phyloP scores from a whole-genome alignment of 2,113 vertebrate species.

The Chaetorhynchus papuensis region DNA sequence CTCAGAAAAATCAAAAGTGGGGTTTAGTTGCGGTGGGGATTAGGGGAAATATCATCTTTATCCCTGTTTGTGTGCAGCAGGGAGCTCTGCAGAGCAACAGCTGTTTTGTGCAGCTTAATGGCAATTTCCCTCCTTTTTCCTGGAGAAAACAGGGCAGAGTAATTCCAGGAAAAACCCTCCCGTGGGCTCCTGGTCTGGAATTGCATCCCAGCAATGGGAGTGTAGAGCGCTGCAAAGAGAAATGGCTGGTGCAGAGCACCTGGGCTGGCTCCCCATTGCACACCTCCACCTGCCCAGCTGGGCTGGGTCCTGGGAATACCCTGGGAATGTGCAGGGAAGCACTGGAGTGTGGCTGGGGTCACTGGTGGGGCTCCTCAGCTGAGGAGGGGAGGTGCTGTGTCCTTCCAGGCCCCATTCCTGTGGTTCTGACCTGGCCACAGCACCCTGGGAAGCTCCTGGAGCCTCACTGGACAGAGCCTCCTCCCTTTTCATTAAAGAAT shows the following conservation, averaged over 20 bases:
- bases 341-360: rapidly evolving
- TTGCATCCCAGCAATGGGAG: rapidly evolving
- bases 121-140: neutral
- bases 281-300: neutral
- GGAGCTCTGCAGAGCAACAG: neutral
- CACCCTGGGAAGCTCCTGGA: neutral
- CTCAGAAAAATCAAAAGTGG: neutral
- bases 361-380: neutral
- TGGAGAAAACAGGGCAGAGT: neutral
- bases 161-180: neutral
- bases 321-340: neutral
- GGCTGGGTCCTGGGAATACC: rapidly evolving
- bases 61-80: neutral
- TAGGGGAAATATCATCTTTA: neutral
- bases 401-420: neutral
- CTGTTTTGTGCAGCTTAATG: neutral
- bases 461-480: neutral
- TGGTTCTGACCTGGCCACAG: neutral
- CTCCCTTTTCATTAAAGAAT: neutral
- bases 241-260: neutral
- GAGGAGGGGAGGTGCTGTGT: neutral
- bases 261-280: neutral
- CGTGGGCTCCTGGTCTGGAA: neutral
- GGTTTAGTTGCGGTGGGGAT: neutral
- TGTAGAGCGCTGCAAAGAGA: neutral